Evolutionary conservation across 2,888 invertebrate genomes (phyloP).

Genomic region (Chymomyza caudatula): DNA sequence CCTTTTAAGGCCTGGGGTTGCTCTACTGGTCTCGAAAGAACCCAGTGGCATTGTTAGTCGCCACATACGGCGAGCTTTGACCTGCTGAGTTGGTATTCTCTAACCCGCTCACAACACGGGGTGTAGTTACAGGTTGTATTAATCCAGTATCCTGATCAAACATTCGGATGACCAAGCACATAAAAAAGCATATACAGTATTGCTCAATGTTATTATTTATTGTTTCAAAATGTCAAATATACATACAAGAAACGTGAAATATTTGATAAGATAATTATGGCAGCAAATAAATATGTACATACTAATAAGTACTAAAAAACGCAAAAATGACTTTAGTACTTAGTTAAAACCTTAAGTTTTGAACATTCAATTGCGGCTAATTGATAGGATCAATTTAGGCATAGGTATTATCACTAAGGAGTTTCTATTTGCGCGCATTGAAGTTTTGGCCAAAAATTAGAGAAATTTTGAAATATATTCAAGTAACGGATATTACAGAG

Average conservation of each 20-base stretch:
- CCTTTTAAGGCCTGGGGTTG: no score
- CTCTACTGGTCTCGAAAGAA: no score
- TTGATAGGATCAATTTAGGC: no score
- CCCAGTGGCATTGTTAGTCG: no score
- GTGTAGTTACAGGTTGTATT: no score
- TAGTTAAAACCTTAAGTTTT: not conserved
- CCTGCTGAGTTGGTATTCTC: no score
- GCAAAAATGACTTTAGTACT: not conserved
- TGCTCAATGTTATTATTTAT: not conserved
- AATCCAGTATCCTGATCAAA: no score
- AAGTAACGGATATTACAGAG: constrained; percentile 27
- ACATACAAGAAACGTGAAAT: not conserved
- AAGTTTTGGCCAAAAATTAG: not conserved
- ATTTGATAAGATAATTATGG: not conserved
- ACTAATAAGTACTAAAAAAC: not conserved
- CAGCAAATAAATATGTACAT: not conserved
- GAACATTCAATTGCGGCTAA: no score
- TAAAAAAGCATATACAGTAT: not conserved
- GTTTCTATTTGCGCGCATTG: not conserved
- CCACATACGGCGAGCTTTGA: no score
- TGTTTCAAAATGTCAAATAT: no score
- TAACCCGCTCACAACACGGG: no score
- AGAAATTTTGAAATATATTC: no score
- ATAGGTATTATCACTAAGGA: not conserved
- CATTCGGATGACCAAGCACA: not conserved